A percentile compares a stretch with the other conserved stretches of the same genome.
Evolutionary conservation across 1,140 invertebrate genomes (phyloP).

Genomic region (Chrysopa pallens): DNA sequence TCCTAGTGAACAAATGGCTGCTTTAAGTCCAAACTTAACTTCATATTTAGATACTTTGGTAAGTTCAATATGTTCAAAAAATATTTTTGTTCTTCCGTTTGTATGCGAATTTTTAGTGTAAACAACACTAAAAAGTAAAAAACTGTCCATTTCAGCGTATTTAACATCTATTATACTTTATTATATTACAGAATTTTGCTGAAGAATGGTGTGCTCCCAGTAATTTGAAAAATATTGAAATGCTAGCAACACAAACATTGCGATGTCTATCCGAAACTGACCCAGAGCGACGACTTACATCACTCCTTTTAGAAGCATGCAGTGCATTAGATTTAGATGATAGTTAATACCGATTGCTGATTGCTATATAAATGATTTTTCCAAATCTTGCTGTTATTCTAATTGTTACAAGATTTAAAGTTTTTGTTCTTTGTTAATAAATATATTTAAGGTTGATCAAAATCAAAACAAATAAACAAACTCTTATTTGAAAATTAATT

Average conservation of each 20-base stretch:
- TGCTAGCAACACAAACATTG: constrained; percentile 11
- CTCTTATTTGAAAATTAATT: no score
- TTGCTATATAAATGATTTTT: no score
- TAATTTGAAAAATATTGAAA: constrained; percentile 10
- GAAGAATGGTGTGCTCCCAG: constrained; percentile 17
- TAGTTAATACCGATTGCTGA: no score
- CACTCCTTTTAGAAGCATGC: constrained; percentile 16
- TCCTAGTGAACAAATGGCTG: constrained; percentile 40
- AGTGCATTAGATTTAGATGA: constrained; percentile 6
- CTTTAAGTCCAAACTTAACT: constrained; percentile 44
- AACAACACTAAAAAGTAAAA: no score
- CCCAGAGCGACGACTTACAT: constrained; percentile 12
- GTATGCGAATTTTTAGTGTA: background rate
- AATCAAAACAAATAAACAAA: no score
- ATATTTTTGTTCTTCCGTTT: background rate
- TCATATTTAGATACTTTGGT: constrained; percentile 53
- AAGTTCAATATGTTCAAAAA: constrained; percentile 17
- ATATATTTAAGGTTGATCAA: no score
- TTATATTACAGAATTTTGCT: constrained; percentile 8
- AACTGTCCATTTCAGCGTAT: background rate
- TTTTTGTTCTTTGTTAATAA: no score
- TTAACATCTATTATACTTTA: background rate
- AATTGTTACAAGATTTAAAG: no score
- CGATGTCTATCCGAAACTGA: constrained; percentile 12
- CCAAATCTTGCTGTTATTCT: no score